These are phyloP conservation scores for Drosophila flavopinicola DNA, from an alignment of 2,888 invertebrate species.

Conservation along the genomic window DNA sequence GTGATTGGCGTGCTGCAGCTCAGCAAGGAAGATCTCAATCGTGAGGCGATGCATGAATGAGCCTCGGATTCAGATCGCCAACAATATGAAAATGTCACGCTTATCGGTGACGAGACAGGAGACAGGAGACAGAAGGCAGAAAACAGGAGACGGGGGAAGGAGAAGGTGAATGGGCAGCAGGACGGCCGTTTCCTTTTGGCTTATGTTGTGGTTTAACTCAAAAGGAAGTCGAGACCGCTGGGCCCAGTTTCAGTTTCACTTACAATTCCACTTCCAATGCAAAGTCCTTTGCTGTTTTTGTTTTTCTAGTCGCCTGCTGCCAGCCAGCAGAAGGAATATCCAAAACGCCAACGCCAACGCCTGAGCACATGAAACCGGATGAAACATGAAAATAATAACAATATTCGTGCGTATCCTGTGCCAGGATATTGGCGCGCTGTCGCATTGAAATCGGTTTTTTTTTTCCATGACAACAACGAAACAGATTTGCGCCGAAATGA, in stretches of 20 bases:
- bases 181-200: conserved; percentile 40
- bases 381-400: conserved; percentile 73
- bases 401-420: conserved; percentile 71
- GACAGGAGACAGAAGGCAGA: conserved; percentile 4
- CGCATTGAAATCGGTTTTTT: conserved; percentile 42
- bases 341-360: too few relatives aligned
- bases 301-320: conserved; percentile 38
- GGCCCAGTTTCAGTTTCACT: conserved; percentile 44
- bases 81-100: conserved; percentile 83
- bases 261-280: conserved; percentile 22
- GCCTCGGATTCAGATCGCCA: conserved; percentile 68
- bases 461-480: conserved; percentile 30
- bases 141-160: conserved; percentile 25
- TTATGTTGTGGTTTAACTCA: conserved; percentile 69
- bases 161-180: background rate
- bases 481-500: conserved; percentile 64
- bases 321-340: too few relatives aligned
- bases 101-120: conserved; percentile 69
- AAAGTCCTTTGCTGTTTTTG: conserved; percentile 25
- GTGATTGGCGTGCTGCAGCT: conserved; percentile 77
- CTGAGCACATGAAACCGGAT: conserved; percentile 67
- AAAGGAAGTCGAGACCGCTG: conserved; percentile 58
- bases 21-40: conserved; percentile 67
- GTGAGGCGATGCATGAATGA: conserved; percentile 45
- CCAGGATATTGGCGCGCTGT: conserved; percentile 72